Percentiles rank a stretch among this genome's conserved stretches.
phyloP scores from a whole-genome alignment of 2,888 invertebrate genomes.

The Agrotis ipsilon region DNA sequence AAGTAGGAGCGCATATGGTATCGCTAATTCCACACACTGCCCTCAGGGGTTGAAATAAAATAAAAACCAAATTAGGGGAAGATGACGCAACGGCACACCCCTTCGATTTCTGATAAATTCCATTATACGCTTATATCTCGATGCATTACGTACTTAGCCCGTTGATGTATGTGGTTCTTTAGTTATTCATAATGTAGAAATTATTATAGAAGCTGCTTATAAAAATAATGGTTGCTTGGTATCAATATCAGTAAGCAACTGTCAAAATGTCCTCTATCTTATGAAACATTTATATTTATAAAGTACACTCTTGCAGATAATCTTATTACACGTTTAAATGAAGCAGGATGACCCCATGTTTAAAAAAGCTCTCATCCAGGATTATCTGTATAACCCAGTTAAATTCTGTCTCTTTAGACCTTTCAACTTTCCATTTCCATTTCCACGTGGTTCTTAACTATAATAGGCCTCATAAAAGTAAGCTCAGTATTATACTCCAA shows the following conservation, averaged over 20 bases:
- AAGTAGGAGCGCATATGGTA: conserved; percentile 90
- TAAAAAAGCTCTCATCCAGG: neutral
- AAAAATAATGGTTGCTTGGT: neutral
- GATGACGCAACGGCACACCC: conserved; percentile 89
- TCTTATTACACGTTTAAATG: neutral
- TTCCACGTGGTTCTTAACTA: too few relatives aligned
- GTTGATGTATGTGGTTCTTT: conserved; percentile 73
- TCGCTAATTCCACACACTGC: conserved; percentile 88
- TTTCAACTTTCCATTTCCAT: neutral
- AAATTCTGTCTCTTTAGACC: neutral
- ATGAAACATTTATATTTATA: neutral
- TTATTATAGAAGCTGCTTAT: neutral
- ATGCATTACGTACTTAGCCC: conserved; percentile 82
- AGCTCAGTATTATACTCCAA: too few relatives aligned
- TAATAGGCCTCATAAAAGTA: too few relatives aligned
- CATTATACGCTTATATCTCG: conserved; percentile 85
- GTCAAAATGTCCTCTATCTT: neutral
- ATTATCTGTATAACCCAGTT: neutral
- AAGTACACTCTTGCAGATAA: neutral
- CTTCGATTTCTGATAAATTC: conserved; percentile 91
- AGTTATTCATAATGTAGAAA: conserved; percentile 68
- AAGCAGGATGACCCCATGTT: neutral
- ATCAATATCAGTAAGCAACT: neutral
- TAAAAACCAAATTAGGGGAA: conserved; percentile 90
- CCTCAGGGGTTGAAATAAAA: conserved; percentile 87